These are phyloP conservation scores for Leptinotarsa defecta DNA, from an alignment of 1,140 invertebrate species.

Conservation along the genomic window DNA sequence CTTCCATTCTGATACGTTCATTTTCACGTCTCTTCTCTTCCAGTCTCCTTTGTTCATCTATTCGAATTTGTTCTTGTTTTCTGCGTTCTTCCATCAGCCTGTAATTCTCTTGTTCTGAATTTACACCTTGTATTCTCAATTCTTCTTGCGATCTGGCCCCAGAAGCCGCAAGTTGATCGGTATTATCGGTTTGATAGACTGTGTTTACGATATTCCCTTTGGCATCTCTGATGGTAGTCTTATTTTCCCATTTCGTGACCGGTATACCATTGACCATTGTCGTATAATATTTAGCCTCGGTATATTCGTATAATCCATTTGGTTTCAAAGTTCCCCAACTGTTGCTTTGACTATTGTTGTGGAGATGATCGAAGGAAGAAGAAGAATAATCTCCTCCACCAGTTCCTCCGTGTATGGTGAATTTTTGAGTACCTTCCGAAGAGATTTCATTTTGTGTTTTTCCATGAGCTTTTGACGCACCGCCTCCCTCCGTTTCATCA, in stretches of 20 bases:
- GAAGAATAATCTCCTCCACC: slow-evolving; percentile 40
- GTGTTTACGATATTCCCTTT: slow-evolving; percentile 39
- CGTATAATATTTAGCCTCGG: slow-evolving; percentile 18
- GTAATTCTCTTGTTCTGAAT: slow-evolving; percentile 15
- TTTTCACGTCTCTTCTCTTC: slow-evolving; percentile 20
- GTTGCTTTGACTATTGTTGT: slow-evolving; percentile 26
- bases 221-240: slow-evolving; percentile 38
- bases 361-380: slow-evolving; percentile 34
- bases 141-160: slow-evolving; percentile 12
- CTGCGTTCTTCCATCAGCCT: slow-evolving; percentile 23
- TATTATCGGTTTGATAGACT: slow-evolving; percentile 31
- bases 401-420: neutral
- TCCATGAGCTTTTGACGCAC: neutral
- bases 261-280: slow-evolving; percentile 27
- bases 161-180: neutral
- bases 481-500: slow-evolving; percentile 13
- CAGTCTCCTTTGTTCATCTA: slow-evolving; percentile 15
- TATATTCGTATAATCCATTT: slow-evolving; percentile 8
- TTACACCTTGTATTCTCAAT: slow-evolving; percentile 7
- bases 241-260: slow-evolving; percentile 36
- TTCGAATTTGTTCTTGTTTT: slow-evolving; percentile 29
- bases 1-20: neutral
- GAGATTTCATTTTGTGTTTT: neutral
- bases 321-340: slow-evolving; percentile 13
- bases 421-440: neutral